Percentiles rank a stretch among this genome's conserved stretches.
phyloP scores from a whole-genome alignment of 2,797 vertebrate species.

The Carduelis carduelis region DNA sequence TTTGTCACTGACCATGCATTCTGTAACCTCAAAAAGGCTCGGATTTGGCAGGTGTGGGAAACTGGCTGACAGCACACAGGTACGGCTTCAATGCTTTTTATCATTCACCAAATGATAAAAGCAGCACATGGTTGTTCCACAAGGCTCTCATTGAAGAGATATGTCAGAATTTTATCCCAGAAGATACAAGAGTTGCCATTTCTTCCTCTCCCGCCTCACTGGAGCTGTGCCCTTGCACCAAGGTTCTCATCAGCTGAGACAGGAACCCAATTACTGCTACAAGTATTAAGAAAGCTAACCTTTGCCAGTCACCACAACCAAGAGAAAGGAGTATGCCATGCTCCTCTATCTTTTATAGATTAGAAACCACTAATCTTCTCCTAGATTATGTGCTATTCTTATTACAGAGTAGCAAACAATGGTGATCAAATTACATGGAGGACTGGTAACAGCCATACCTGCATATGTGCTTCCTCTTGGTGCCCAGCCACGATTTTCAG shows the following conservation, averaged over 20 bases:
- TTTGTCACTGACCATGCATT: not conserved
- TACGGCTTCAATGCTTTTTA: not conserved
- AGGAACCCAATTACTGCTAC: not conserved
- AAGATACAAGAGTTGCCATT: not conserved
- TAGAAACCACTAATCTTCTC: not conserved
- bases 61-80: not conserved
- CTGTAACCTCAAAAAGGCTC: not conserved
- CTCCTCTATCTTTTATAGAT: not conserved
- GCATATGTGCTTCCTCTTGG: not conserved
- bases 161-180: not conserved
- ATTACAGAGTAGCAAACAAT: not conserved
- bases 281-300: not conserved
- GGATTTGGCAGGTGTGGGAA: not conserved
- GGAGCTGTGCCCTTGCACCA: not conserved
- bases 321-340: not conserved
- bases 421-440: not conserved
- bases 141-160: not conserved
- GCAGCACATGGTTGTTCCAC: not conserved
- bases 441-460: not conserved
- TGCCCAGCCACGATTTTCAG: constrained; percentile 23
- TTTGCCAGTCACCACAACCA: not conserved
- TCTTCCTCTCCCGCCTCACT: not conserved
- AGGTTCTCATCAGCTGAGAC: not conserved
- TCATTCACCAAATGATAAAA: not conserved
- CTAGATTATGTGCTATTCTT: not conserved